Conservation (phyloP, 1,140 invertebrate genomes). For the Meloidogyne hapla region DNA sequence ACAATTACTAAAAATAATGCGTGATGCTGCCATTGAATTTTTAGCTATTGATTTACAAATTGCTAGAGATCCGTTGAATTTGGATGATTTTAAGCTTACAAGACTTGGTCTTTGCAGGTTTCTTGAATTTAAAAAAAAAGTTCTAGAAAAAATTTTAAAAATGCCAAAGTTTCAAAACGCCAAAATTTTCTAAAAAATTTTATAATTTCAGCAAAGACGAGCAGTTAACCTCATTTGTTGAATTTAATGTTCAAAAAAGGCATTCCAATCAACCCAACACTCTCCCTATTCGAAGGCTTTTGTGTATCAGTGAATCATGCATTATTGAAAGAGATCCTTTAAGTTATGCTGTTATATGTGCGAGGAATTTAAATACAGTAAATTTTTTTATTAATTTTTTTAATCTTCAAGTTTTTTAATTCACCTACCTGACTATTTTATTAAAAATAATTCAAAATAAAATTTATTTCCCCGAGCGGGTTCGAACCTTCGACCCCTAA, state of each 20-base stretch:
- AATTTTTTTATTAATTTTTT: constrained; percentile 18
- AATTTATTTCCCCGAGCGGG: too few relatives aligned
- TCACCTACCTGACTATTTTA: too few relatives aligned
- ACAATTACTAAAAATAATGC: constrained; percentile 80
- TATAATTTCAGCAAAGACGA: constrained; percentile 74
- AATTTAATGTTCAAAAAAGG: constrained; percentile 84
- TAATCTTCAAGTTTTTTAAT: too few relatives aligned
- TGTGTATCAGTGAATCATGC: constrained; percentile 94
- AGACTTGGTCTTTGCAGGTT: constrained; percentile 87
- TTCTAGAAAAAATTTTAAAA: too few relatives aligned
- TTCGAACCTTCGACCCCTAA: too few relatives aligned
- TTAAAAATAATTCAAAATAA: too few relatives aligned
- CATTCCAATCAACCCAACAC: constrained; percentile 17
- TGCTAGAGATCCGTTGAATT: constrained; percentile 76
- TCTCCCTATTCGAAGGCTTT: constrained; percentile 73
- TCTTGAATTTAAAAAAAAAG: constrained; percentile 38
- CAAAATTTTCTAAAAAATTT: too few relatives aligned
- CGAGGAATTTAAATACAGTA: constrained; percentile 82
- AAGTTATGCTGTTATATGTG: constrained; percentile 85
- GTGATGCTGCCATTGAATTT: constrained; percentile 76
- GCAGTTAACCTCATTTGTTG: constrained; percentile 83
- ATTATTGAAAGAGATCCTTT: constrained; percentile 91
- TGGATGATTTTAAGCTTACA: constrained; percentile 80
- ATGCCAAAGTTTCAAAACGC: too few relatives aligned
- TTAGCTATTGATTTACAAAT: constrained; percentile 81